Conservation (phyloP, 2,888 invertebrate species). For the Flexamia atlantica region DNA sequence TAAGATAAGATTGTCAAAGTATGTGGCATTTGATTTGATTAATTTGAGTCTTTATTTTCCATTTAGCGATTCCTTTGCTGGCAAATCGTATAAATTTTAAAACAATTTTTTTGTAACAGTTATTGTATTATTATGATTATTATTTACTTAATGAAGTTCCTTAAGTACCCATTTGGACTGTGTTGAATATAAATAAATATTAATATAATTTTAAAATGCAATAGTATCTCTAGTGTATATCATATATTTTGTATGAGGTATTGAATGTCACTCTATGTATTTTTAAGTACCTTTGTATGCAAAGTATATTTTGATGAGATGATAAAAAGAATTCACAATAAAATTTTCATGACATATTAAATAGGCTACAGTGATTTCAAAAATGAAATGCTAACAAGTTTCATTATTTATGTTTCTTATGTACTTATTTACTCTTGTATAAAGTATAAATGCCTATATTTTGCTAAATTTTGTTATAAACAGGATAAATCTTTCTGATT, state of each 20-base stretch:
- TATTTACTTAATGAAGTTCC: conserved; percentile 47
- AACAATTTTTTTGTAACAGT: background rate
- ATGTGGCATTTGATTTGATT: background rate
- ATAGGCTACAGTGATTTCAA: too few species aligned
- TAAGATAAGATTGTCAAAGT: conserved; percentile 17
- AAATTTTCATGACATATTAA: background rate
- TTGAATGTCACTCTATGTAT: conserved; percentile 34
- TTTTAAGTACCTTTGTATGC: conserved; percentile 49
- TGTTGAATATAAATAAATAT: conserved; percentile 30
- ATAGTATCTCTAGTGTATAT: conserved; percentile 33
- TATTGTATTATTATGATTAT: background rate
- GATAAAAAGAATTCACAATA: background rate
- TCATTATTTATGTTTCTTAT: conserved; percentile 4
- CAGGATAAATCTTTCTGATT: background rate
- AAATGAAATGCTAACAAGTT: background rate
- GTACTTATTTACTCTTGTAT: conserved; percentile 51
- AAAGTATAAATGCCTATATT: conserved; percentile 11
- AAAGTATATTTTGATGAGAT: conserved; percentile 21
- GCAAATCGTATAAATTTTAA: conserved; percentile 18
- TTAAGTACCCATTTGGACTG: conserved; percentile 32
- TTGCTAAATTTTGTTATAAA: conserved; percentile 24
- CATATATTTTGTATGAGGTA: conserved; percentile 41
- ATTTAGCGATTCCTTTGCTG: background rate
- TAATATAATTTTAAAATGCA: conserved; percentile 42
- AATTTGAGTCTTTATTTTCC: background rate